Percentiles rank a stretch among this genome's conserved stretches.
phyloP scores from a whole-genome alignment of 64 coral and sea anemone genomes.

The Astreopora myriophthalma region DNA sequence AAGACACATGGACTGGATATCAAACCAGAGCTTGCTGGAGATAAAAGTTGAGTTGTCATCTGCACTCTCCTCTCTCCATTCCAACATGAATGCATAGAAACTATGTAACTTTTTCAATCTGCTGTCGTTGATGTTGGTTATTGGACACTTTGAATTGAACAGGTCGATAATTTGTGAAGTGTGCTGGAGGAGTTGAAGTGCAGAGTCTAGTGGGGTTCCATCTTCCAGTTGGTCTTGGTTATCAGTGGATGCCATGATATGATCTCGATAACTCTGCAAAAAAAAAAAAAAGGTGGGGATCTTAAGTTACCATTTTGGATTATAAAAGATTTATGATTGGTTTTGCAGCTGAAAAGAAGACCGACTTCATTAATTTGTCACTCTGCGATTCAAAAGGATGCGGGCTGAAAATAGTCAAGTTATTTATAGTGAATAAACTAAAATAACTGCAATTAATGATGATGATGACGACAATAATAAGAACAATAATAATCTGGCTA shows the following conservation, averaged over 20 bases:
- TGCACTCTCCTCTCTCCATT: not conserved
- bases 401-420: too few species aligned
- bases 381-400: too few species aligned
- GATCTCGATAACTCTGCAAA: constrained; percentile 4
- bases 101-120: not conserved
- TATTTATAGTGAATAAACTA: too few species aligned
- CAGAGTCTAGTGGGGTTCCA: not conserved
- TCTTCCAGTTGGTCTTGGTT: not conserved
- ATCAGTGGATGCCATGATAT: not conserved
- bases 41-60: constrained; percentile 5
- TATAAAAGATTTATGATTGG: too few species aligned
- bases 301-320: too few species aligned
- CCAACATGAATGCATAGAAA: not conserved
- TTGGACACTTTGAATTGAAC: constrained; percentile 5
- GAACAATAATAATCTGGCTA: too few species aligned
- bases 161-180: constrained; percentile 16
- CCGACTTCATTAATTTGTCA: too few species aligned
- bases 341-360: too few species aligned
- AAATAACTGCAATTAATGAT: too few species aligned
- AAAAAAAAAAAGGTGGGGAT: not conserved
- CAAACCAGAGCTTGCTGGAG: constrained; percentile 33
- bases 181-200: not conserved
- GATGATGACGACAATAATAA: too few species aligned
- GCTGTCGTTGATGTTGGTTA: not conserved
- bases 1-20: constrained; percentile 18